Evolutionary conservation across 2,888 invertebrate genomes (phyloP), one percentile per base, ranked within the genome.

Genomic region (Drosophila melanocephala): DNA sequence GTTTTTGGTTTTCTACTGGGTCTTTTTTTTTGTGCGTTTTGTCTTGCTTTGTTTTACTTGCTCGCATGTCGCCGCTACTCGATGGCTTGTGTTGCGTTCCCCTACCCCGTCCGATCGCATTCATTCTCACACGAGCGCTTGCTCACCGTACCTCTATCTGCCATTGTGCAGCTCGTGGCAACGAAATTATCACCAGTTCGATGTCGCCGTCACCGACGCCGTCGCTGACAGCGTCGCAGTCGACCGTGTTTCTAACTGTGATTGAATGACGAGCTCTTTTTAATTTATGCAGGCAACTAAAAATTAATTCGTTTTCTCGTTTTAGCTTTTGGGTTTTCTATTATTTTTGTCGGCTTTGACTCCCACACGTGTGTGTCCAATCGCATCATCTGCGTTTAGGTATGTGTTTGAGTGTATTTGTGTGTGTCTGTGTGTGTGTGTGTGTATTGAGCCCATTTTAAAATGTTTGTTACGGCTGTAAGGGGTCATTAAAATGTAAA

Each of bases 201-300:
- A 67, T 62, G 58, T 68, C 61, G 56, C 26, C 35, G 55, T 62
- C 58, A 35, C 35, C 16, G 35, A 35, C 16, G 39, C 53, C 9
- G 75, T 58, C 26, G 58, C 28, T 5, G 65, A 2, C 51, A 37
- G 37, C 3, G 42, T 35, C 59, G 28, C 12, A 14, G 55, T 50
- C 44, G 52, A 5, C n/a, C 52, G 71, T 69, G 63, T 66, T 66
- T 55, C 56, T 61, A 74, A 60, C 84, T 74, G 77, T 77, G 74
- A 71, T 76, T 77, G 77, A 78, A 82, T 83, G 84, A 87, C 87
- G 83, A 74, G 74, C 65, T 81, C 63, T 79, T 75, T 81, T 78
- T 82, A 88, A 86, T 88, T 86, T 88, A 86, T 86, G 77, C 88
- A 82, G 74, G 72, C 72, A 79, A 85, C 83, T 79, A 76, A 65